These are phyloP conservation scores for Thrips palmi DNA, from an alignment of 1,140 invertebrate species.

Conservation along the genomic window DNA sequence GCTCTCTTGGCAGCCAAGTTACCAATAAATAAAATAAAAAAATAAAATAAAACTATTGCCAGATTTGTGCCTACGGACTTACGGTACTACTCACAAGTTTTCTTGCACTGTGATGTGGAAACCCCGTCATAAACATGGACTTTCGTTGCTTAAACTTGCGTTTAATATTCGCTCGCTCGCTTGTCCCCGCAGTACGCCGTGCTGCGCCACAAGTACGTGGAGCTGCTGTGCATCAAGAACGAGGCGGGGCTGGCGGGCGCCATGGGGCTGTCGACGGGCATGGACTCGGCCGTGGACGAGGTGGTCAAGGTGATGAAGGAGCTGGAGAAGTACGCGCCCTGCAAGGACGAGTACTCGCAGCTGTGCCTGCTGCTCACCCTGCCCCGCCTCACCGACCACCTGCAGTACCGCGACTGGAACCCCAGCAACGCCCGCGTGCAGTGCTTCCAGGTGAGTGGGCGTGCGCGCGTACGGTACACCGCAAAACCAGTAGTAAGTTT, in stretches of 20 bases:
- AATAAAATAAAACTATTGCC: background rate
- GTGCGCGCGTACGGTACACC: too few relatives aligned
- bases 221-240: constrained; percentile 83
- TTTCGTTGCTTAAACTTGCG: too few relatives aligned
- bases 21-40: background rate
- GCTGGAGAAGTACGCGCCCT: constrained; percentile 71
- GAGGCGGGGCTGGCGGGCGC: constrained; percentile 40
- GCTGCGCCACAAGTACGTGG: constrained; percentile 83
- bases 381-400: constrained; percentile 74
- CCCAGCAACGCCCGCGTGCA: constrained; percentile 69
- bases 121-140: too few relatives aligned
- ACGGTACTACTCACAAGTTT: too few relatives aligned
- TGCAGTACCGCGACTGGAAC: constrained; percentile 82
- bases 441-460: too few relatives aligned
- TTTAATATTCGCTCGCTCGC: too few relatives aligned
- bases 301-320: constrained; percentile 80
- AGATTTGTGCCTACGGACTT: background rate
- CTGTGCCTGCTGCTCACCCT: constrained; percentile 82
- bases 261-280: constrained; percentile 38
- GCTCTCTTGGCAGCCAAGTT: too few relatives aligned
- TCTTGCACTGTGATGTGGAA: too few relatives aligned
- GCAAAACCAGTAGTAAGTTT: too few relatives aligned
- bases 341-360: constrained; percentile 87
- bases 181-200: constrained; percentile 48
- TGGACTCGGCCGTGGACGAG: constrained; percentile 84